Conservation (phyloP, 2,888 invertebrate genomes). For the Dysmachus trigonus region DNA sequence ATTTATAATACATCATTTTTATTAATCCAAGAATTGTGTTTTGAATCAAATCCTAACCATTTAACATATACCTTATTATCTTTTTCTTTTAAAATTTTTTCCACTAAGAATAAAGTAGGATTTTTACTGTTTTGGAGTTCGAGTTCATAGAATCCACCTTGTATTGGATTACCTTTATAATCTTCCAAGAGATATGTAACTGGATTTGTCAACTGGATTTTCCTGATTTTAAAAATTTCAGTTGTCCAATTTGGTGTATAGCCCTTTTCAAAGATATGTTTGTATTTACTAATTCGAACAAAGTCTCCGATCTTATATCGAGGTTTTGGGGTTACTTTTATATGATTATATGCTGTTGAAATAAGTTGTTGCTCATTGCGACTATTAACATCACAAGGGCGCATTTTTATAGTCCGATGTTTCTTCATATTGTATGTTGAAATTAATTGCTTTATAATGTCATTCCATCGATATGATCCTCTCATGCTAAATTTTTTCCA, state of each 20-base stretch:
- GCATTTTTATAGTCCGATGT: no score
- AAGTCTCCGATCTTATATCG: no score
- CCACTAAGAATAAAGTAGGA: conserved; percentile 56
- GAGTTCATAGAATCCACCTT: conserved; percentile 56
- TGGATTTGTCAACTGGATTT: conserved; percentile 54
- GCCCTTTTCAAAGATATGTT: no score
- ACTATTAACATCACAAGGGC: no score
- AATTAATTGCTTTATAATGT: no score
- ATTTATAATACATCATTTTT: conserved; percentile 45
- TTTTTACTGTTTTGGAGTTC: conserved; percentile 56
- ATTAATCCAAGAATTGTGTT: conserved; percentile 55
- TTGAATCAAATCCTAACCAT: conserved; percentile 54
- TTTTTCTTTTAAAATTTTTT: conserved; percentile 54
- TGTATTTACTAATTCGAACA: no score
- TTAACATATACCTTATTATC: conserved; percentile 50
- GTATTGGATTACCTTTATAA: conserved; percentile 53
- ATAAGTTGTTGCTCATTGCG: no score
- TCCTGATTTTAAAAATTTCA: conserved; percentile 55
- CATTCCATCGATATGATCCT: conserved; percentile 55
- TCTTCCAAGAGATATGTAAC: conserved; percentile 53
- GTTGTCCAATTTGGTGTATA: conserved; percentile 57
- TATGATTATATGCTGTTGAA: no score
- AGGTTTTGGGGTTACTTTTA: no score
- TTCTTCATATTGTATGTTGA: no score
- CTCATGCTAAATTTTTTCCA: conserved; percentile 55